phyloP scores from a whole-genome alignment of 2,888 invertebrate species.

The Rambutsinella grinnellia region DNA sequence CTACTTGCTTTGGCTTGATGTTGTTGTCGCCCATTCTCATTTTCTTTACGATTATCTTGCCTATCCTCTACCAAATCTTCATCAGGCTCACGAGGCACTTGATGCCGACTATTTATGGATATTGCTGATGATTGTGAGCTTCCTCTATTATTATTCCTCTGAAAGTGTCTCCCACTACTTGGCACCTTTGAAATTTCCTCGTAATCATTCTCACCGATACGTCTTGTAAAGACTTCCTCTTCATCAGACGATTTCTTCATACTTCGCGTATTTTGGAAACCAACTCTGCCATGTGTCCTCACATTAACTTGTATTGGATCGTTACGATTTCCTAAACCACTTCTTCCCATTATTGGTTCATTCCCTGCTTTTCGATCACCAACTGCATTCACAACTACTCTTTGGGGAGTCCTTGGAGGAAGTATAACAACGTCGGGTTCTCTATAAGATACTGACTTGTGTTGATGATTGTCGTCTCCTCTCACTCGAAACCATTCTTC shows the following conservation, averaged over 20 bases:
- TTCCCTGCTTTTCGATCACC: not conserved
- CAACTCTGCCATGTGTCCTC: constrained; percentile 1
- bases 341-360: not conserved
- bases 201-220: not conserved
- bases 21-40: not conserved
- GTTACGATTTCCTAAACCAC: not conserved
- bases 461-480: not conserved
- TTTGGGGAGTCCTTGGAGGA: too few species aligned
- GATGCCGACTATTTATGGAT: not conserved
- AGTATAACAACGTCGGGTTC: too few species aligned
- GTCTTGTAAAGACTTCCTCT: not conserved
- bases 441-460: not conserved
- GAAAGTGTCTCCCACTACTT: too few species aligned
- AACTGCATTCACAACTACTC: not conserved
- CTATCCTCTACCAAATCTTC: not conserved
- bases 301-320: constrained; percentile 8
- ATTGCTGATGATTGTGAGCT: not conserved
- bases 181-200: too few species aligned
- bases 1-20: not conserved
- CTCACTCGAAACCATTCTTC: constrained; percentile 33
- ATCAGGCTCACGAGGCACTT: not conserved
- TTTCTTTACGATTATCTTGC: not conserved
- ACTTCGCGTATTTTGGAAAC: constrained; percentile 4
- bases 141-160: too few species aligned
- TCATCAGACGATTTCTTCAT: not conserved